Base-by-base conservation (phyloP, 1,140 invertebrate genomes). In the Helicoverpa armigera region DNA sequence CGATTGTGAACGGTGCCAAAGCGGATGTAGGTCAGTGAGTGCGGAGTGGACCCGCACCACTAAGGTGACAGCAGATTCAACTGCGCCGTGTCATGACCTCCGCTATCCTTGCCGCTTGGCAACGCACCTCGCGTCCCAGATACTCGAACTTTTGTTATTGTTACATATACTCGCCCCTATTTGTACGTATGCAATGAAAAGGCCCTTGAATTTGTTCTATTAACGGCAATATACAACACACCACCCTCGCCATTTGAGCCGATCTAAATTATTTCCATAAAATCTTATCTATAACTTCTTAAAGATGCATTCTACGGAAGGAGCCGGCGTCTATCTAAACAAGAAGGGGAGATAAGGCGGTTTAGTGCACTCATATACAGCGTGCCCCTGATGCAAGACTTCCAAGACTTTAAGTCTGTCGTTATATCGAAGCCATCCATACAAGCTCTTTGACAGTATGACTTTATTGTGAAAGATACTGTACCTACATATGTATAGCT, bases 1-100 rank as follows among this genome's bases (percentile, higher is more conserved):
- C 87, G 92, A 94, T 93, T 92, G 93, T 92, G 90, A 94, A 85
- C 92, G 89, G 88, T 94, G 93, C 93, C 93, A 94, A 94, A 92
- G 90, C 91, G 90, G 91, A 94, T 94, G 87, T 94, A 94, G 93
- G 93, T 94, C 92, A 94, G 89, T 91, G 84, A 87, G 86, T 85
- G 85, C 88, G 81, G 88, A 90, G 91, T 91, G 92, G 91, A 90
- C 92, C 88, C 84, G 86, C 87, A 83, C 86, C 86, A 81, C 79
- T 88, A 90, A 92, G 88, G 89, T 90, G 88, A 85, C 80, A 85
- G 80, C 80, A 82, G 83, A 84, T 85, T 87, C 85, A 84, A 81
- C 67, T 84, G 81, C 79, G 85, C 85, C 75, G 85, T 84, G 84
- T 83, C 88, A 81, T 63, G 85, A 87, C 87, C 85, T 82, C 81